These are phyloP conservation scores for Molossus alvarezi DNA, from an alignment of 2,797 vertebrate genomes.

Conservation along the genomic window DNA sequence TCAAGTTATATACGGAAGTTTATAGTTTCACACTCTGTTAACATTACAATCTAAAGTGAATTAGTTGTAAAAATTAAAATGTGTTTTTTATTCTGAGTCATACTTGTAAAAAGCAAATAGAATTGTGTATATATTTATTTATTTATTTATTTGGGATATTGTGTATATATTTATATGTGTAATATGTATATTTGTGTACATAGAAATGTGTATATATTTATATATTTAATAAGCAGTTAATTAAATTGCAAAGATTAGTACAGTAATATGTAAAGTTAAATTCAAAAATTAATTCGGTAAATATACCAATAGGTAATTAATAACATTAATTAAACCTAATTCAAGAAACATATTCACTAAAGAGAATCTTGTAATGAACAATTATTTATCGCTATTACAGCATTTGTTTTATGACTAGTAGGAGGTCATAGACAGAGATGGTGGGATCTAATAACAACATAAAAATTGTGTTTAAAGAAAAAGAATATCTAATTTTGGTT, in stretches of 20 bases:
- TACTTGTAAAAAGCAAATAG: conserved; percentile 14
- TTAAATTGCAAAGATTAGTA: conserved; percentile 41
- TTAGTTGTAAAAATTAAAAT: conserved; percentile 57
- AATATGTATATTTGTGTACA: background rate
- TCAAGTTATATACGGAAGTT: background rate
- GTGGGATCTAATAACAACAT: background rate
- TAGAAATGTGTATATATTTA: background rate
- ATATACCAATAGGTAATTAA: background rate
- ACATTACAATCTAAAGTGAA: background rate
- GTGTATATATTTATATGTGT: too few relatives aligned
- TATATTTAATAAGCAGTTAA: background rate
- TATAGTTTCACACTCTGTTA: conserved; percentile 52
- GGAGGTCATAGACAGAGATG: background rate
- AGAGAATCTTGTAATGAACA: background rate
- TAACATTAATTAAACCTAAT: background rate
- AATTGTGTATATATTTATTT: background rate
- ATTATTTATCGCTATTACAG: background rate
- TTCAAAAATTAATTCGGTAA: background rate
- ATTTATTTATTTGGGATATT: background rate
- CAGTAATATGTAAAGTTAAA: background rate
- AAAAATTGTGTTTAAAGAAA: background rate
- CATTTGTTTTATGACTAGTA: background rate
- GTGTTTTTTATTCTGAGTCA: conserved; percentile 21
- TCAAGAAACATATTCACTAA: background rate
- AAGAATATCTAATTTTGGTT: background rate